Conservation (phyloP, 2,113 vertebrate genomes). For the Toxotes jaculatrix region DNA sequence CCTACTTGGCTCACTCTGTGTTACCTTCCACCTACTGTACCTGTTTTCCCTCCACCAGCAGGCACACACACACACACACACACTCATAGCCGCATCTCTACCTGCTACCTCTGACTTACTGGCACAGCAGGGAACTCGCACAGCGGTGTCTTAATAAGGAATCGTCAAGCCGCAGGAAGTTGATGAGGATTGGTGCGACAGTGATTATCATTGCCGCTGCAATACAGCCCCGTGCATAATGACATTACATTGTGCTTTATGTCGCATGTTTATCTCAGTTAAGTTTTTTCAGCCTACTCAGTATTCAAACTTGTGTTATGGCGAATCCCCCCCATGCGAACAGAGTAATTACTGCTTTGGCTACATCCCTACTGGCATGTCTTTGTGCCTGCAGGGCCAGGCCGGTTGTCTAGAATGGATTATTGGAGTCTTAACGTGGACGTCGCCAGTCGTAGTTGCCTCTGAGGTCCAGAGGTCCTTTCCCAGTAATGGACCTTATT, state of each 20-base stretch:
- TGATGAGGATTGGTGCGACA: slow-evolving; percentile 68
- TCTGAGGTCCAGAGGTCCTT: slow-evolving; percentile 45
- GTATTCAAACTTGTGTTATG: slow-evolving; percentile 42
- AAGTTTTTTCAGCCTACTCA: neutral
- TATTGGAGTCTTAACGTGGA: slow-evolving; percentile 65
- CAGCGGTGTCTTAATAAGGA: slow-evolving; percentile 48
- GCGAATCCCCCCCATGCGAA: neutral
- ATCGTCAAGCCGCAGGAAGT: slow-evolving; percentile 54
- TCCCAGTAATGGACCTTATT: slow-evolving; percentile 72
- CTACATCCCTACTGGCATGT: slow-evolving; percentile 22
- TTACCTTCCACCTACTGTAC: slow-evolving; percentile 41
- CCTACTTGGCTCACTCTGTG: slow-evolving; percentile 26
- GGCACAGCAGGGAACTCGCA: slow-evolving; percentile 34
- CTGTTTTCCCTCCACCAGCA: neutral
- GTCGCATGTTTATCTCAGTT: slow-evolving; percentile 19
- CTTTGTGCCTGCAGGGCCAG: slow-evolving; percentile 32
- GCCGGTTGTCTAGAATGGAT: slow-evolving; percentile 49
- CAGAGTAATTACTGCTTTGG: slow-evolving; percentile 53
- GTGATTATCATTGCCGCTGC: slow-evolving; percentile 63
- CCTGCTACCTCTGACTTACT: slow-evolving; percentile 34
- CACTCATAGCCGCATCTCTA: neutral
- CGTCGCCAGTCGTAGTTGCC: slow-evolving; percentile 39
- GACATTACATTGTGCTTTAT: slow-evolving; percentile 48
- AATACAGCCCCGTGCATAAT: slow-evolving; percentile 33
- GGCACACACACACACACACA: slow-evolving; percentile 15